A percentile compares a stretch with the other conserved stretches of the same genome.
Evolutionary conservation across 2,888 invertebrate species (phyloP).

Genomic region (Diadegma fenestrale): DNA sequence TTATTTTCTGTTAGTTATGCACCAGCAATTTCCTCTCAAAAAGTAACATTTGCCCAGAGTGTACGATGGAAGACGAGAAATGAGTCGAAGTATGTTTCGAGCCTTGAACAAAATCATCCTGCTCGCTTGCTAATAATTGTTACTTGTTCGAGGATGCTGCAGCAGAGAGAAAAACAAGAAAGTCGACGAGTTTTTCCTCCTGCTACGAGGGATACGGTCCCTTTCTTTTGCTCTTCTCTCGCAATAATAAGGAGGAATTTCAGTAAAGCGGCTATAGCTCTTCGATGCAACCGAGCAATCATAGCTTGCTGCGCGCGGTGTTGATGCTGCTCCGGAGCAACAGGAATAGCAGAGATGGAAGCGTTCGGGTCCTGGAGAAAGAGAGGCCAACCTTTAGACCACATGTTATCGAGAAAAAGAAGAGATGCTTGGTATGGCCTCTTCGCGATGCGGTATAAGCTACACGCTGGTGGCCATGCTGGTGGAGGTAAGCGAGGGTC

Average conservation of each 20-base stretch:
- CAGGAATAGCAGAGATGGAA: conserved; percentile 39
- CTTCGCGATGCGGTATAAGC: conserved; percentile 45
- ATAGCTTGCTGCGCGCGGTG: conserved; percentile 69
- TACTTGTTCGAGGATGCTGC: neutral
- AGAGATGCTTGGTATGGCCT: conserved; percentile 61
- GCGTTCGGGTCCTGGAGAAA: conserved; percentile 34
- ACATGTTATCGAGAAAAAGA: conserved; percentile 77
- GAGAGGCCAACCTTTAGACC: conserved; percentile 70
- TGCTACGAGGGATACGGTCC: conserved; percentile 2
- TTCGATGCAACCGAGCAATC: conserved; percentile 72
- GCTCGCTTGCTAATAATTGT: conserved; percentile 48
- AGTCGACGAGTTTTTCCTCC: conserved; percentile 57
- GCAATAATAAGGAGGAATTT: conserved; percentile 67
- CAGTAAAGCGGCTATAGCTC: conserved; percentile 42
- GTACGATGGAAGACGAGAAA: conserved; percentile 25
- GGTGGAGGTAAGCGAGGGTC: conserved; percentile 55
- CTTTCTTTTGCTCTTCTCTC: conserved; percentile 30
- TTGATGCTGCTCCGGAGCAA: conserved; percentile 15
- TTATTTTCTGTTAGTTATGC: neutral
- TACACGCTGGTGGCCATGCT: conserved; percentile 65
- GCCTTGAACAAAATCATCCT: conserved; percentile 49
- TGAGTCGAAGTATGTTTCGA: conserved; percentile 26
- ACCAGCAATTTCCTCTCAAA: conserved; percentile 27
- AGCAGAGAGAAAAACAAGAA: conserved; percentile 17
- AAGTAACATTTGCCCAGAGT: conserved; percentile 8